phyloP scores from a whole-genome alignment of 2,888 invertebrate species.

The Drosophila monieri region DNA sequence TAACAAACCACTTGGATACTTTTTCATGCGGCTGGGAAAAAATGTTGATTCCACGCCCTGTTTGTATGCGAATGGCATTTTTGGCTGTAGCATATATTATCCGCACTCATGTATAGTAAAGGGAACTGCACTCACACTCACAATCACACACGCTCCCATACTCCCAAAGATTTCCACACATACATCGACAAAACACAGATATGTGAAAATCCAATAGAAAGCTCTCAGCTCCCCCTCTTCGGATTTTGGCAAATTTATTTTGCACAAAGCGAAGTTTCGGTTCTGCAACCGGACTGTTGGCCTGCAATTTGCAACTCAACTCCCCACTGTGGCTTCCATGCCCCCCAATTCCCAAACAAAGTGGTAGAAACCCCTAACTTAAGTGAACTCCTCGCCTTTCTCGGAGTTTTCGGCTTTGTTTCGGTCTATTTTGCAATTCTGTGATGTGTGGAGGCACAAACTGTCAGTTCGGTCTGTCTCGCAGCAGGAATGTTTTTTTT shows the following conservation, averaged over 20 bases:
- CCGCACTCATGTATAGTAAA: constrained; percentile 35
- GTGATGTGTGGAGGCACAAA: constrained; percentile 58
- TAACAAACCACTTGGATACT: constrained; percentile 84
- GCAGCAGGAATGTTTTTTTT: constrained; percentile 39
- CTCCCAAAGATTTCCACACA: background rate
- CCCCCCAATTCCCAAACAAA: constrained; percentile 1
- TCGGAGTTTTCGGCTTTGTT: constrained; percentile 11
- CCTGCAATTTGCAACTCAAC: constrained; percentile 69
- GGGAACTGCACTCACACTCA: constrained; percentile 56
- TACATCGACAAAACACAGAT: constrained; percentile 2
- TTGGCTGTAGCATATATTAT: constrained; percentile 57
- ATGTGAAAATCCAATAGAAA: constrained; percentile 31
- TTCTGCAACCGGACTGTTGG: constrained; percentile 31
- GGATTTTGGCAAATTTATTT: constrained; percentile 61
- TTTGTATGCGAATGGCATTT: constrained; percentile 60
- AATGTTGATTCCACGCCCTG: constrained; percentile 84
- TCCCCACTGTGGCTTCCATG: constrained; percentile 34
- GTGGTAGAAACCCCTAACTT: constrained; percentile 6
- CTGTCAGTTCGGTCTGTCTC: constrained; percentile 42
- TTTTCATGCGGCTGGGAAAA: constrained; percentile 83
- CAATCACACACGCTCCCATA: constrained; percentile 9
- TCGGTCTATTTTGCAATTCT: constrained; percentile 43
- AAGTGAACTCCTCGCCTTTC: constrained; percentile 50
- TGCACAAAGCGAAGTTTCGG: constrained; percentile 61
- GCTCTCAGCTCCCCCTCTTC: constrained; percentile 28